A percentile compares a stretch with the other conserved stretches of the same genome.
Conservation (phyloP, 2,113 vertebrate genomes). For the Laticauda colubrina region DNA sequence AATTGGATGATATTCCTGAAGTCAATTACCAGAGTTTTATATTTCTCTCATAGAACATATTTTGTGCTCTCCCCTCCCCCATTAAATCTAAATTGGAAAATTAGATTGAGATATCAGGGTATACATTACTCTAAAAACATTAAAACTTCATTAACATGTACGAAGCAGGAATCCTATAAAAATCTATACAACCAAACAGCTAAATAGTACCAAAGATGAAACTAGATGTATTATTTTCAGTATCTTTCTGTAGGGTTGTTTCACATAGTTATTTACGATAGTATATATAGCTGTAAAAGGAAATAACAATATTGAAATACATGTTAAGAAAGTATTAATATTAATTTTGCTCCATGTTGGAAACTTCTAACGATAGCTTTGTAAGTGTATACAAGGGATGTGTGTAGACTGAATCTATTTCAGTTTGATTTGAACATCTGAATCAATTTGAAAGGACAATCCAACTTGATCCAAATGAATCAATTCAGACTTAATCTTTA, state of each 20-base stretch:
- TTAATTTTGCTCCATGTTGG: not conserved
- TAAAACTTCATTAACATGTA: slow-evolving; percentile 48
- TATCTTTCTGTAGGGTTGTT: not conserved
- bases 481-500: not conserved
- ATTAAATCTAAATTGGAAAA: slow-evolving; percentile 44
- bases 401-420: not conserved
- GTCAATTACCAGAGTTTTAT: slow-evolving; percentile 48
- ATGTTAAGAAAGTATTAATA: not conserved
- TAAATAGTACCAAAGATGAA: not conserved
- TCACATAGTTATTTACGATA: not conserved
- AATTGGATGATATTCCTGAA: slow-evolving; percentile 52
- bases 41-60: slow-evolving; percentile 45
- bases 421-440: not conserved
- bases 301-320: not conserved
- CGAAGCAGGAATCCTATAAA: slow-evolving; percentile 1
- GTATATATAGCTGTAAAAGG: not conserved
- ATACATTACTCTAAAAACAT: slow-evolving; percentile 51
- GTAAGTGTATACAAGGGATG: not conserved
- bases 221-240: not conserved
- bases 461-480: not conserved
- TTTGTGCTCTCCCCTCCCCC: slow-evolving; percentile 28
- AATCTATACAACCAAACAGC: not conserved
- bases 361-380: not conserved
- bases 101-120: slow-evolving; percentile 37
- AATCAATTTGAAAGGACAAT: not conserved